Base-by-base conservation (phyloP, 1,140 invertebrate genomes). In the Mercenaria mercenaria region DNA sequence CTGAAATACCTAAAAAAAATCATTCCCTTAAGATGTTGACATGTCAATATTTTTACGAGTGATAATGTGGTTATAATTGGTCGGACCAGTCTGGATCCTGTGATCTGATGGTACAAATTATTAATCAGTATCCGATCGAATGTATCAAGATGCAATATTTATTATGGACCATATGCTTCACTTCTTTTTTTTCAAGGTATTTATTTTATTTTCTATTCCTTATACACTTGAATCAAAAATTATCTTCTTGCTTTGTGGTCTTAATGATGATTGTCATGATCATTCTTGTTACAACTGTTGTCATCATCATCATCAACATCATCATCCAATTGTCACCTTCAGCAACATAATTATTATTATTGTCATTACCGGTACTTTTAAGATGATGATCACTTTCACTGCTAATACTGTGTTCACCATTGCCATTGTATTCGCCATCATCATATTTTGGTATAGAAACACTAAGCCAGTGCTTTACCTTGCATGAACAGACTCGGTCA, bases 51-150 rank as follows among this genome's bases (percentile, higher is more conserved):
- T 39, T 72, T 72, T 72, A 37, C 37, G 26, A 32, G 32, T 34
- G 32, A 37, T 72, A 72, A 72, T 41, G 67, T 20, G 18, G 67
- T 72, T 72, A 20, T 72, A 72, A 72, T 72, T 72, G 67, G 11
- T 29, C 23, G 6, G 34, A 39, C 8, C 29, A 34, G 61, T n/a
- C 26, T 59, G 10, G 20, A n/a, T 26, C 56, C 56, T 59, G 10
- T 59, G 56, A 59, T 59, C 56, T 59, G 26, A 26, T 6, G 56
- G 56, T 4, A 13, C 4, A 4, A 59, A 59, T 10, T n/a, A 13
- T 59, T 59, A 59, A 59, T 59, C 56, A 10, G 56, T 59, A 59
- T 59, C 56, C 3, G 56, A 59, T 59, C 26, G 8, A n/a, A 20
- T n/a, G 56, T 26, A 10, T 59, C 43, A 15, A 47, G 43, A 47